Evolutionary conservation across 2,888 invertebrate species (phyloP).

Genomic region (Tryphoninae sp.): DNA sequence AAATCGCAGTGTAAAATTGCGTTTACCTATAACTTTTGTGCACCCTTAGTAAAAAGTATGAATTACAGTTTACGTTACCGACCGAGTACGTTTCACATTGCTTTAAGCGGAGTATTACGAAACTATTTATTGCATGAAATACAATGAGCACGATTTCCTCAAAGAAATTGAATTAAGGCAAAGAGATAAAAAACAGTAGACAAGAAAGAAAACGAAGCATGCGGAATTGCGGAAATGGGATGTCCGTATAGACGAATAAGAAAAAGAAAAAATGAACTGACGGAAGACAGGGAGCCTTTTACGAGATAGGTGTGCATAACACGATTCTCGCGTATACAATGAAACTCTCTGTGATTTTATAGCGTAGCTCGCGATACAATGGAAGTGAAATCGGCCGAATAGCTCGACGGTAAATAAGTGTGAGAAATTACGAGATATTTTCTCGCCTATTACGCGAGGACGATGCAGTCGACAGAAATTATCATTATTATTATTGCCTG

Average conservation of each 20-base stretch:
- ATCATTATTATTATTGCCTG: conserved; percentile 48
- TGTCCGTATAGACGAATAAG: background rate
- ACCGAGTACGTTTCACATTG: background rate
- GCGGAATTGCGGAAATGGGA: background rate
- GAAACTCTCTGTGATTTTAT: conserved; percentile 46
- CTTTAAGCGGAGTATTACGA: conserved; percentile 37
- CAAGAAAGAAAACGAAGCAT: conserved; percentile 6
- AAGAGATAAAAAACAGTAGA: background rate
- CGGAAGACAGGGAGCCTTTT: conserved; percentile 26
- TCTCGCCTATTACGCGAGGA: conserved; percentile 41
- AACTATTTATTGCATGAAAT: conserved; percentile 71
- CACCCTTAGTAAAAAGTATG: too few species aligned
- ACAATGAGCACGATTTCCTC: conserved; percentile 66
- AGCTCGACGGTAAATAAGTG: conserved; percentile 23
- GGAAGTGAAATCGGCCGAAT: conserved; percentile 56
- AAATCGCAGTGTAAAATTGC: too few species aligned
- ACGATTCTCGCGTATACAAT: conserved; percentile 17
- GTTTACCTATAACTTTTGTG: too few species aligned
- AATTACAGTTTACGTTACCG: too few species aligned
- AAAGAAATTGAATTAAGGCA: background rate
- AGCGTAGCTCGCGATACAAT: conserved; percentile 50
- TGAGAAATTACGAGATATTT: conserved; percentile 50
- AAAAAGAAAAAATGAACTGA: background rate
- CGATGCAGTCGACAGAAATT: conserved; percentile 7
- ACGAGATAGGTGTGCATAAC: background rate